These are phyloP conservation scores for Gobionotothen gibberifrons DNA, from an alignment of 2,797 vertebrate genomes.

Conservation along the genomic window DNA sequence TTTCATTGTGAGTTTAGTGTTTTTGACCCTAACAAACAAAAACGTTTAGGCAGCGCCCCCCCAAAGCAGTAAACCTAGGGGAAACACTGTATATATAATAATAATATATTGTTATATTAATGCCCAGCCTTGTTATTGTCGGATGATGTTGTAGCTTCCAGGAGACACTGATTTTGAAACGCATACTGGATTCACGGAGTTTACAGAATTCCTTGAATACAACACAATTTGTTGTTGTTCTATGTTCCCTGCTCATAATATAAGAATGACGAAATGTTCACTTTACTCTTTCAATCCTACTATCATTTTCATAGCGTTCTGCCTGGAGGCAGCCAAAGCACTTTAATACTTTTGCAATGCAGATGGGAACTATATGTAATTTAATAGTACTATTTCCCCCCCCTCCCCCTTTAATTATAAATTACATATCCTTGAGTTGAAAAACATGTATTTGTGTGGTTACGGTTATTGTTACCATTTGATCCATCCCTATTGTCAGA, in stretches of 20 bases:
- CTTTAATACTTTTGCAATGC: too few relatives aligned
- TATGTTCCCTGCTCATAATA: neutral
- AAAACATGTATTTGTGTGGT: constrained; percentile 39
- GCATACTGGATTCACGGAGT: neutral
- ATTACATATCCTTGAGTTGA: constrained; percentile 12
- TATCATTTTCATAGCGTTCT: neutral
- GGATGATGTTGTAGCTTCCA: neutral
- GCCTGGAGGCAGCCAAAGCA: too few relatives aligned
- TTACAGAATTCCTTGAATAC: constrained; percentile 2
- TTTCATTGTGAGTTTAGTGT: too few relatives aligned
- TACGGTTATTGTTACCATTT: neutral
- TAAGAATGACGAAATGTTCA: neutral
- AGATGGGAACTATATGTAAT: too few relatives aligned
- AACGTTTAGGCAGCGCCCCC: too few relatives aligned
- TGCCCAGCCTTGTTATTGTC: neutral
- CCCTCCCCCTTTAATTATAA: constrained; percentile 7
- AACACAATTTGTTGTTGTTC: neutral
- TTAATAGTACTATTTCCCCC: too few relatives aligned
- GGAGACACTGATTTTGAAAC: constrained; percentile 1
- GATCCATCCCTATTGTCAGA: constrained; percentile 59
- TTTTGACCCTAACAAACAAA: too few relatives aligned
- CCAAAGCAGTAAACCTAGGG: too few relatives aligned
- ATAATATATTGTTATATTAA: neutral
- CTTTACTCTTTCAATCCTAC: neutral
- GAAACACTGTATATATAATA: too few relatives aligned